phyloP scores from a whole-genome alignment of 2,113 vertebrate genomes.

The Carassius gibelio region DNA sequence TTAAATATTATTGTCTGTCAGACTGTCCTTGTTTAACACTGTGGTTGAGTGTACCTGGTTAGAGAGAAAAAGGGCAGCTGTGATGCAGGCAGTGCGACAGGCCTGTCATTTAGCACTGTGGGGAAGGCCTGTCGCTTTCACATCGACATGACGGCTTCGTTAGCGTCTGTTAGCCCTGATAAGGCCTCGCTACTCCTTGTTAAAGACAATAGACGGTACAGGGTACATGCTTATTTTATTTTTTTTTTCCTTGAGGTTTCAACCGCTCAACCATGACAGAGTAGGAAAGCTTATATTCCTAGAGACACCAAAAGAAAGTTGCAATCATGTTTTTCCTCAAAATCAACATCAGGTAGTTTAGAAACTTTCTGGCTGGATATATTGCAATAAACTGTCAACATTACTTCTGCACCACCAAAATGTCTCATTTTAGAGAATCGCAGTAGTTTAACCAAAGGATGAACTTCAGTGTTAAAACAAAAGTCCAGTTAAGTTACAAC shows the following conservation, averaged over 20 bases:
- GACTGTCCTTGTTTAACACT: conserved; percentile 16
- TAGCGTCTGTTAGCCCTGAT: conserved; percentile 33
- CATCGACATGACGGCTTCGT: conserved; percentile 42
- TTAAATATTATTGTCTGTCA: conserved; percentile 23
- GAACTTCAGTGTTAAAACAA: neutral
- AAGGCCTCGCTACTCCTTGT: conserved; percentile 28
- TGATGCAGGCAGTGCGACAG: conserved; percentile 14
- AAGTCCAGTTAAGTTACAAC: too few species aligned
- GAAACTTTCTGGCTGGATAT: neutral
- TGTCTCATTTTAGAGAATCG: neutral
- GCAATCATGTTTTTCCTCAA: neutral
- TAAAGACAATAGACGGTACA: conserved; percentile 9
- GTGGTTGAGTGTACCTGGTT: conserved; percentile 10
- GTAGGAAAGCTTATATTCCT: neutral
- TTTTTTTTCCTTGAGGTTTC: neutral
- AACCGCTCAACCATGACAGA: neutral
- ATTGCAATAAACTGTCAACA: neutral
- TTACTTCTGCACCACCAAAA: neutral
- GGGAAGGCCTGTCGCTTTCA: conserved; percentile 40
- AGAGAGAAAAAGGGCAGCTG: conserved; percentile 29
- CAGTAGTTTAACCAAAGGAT: neutral
- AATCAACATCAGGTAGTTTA: neutral
- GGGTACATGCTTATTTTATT: conserved; percentile 4
- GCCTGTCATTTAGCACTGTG: conserved; percentile 40
- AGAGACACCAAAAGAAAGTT: neutral